Conservation (phyloP, 2,113 vertebrate genomes). For the Cheirogaleus medius region DNA sequence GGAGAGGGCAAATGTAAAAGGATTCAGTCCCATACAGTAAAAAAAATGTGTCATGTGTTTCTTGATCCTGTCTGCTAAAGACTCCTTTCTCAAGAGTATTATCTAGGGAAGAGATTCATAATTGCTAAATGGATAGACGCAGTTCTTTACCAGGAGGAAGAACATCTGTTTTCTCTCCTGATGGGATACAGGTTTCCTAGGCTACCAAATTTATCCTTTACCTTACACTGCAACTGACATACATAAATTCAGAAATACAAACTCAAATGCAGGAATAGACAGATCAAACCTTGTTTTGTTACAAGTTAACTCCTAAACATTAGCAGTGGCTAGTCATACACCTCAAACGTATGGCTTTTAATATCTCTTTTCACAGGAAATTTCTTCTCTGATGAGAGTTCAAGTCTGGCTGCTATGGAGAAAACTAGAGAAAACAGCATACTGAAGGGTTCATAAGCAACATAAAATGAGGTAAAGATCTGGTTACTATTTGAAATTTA, state of each 20-base stretch:
- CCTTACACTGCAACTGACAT: slow-evolving; percentile 36
- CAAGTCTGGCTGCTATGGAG: slow-evolving; percentile 10
- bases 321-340: not conserved
- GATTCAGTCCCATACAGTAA: not conserved
- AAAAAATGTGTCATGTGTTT: not conserved
- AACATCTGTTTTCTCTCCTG: slow-evolving; percentile 78
- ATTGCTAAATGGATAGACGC: slow-evolving; percentile 68
- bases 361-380: not conserved
- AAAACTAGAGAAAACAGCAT: slow-evolving; percentile 7
- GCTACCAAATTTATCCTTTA: slow-evolving; percentile 71
- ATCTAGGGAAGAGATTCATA: slow-evolving; percentile 70
- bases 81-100: slow-evolving; percentile 59
- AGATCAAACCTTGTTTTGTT: slow-evolving; percentile 29
- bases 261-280: slow-evolving; percentile 16
- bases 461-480: not conserved
- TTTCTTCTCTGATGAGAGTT: slow-evolving; percentile 39
- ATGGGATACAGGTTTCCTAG: slow-evolving; percentile 76
- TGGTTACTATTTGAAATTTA: not conserved
- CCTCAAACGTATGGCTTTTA: not conserved
- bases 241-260: slow-evolving; percentile 57
- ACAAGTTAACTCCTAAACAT: not conserved
- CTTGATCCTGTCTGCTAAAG: slow-evolving; percentile 49
- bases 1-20: not conserved
- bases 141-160: slow-evolving; percentile 71
- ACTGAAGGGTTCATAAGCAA: slow-evolving; percentile 12